These are phyloP conservation scores for Cydia strobilella DNA, from an alignment of 1,140 invertebrate genomes.

Conservation along the genomic window DNA sequence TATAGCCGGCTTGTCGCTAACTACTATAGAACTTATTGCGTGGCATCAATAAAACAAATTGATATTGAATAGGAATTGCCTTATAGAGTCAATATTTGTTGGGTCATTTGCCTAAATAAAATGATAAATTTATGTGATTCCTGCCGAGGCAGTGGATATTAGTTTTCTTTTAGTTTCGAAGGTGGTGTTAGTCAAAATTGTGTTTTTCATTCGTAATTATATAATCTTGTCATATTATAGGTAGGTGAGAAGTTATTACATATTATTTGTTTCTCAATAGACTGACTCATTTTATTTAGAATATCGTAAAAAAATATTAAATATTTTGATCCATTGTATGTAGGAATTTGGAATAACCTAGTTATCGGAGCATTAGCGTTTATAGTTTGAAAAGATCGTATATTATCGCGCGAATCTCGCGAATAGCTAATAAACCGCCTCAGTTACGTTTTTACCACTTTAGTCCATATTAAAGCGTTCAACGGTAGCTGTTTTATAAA, in stretches of 20 bases:
- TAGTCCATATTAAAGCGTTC: constrained; percentile 39
- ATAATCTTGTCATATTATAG: too few species aligned
- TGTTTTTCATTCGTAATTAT: too few species aligned
- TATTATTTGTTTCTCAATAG: too few species aligned
- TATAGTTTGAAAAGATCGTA: not conserved
- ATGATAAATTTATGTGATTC: constrained; percentile 50
- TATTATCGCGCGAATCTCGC: constrained; percentile 26
- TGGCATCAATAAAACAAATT: constrained; percentile 51
- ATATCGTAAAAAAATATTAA: too few species aligned
- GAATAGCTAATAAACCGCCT: constrained; percentile 37
- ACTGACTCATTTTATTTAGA: too few species aligned
- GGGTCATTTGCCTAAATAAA: constrained; percentile 46
- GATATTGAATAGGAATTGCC: constrained; percentile 61
- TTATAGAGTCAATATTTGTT: constrained; percentile 50
- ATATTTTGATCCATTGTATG: not conserved
- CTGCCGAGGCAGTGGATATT: constrained; percentile 36
- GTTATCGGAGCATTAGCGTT: not conserved
- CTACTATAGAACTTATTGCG: constrained; percentile 49
- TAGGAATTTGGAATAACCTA: not conserved
- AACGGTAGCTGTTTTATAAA: constrained; percentile 49
- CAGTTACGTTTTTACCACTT: constrained; percentile 37
- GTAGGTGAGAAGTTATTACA: too few species aligned
- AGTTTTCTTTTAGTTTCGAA: too few species aligned
- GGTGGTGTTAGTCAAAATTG: too few species aligned
- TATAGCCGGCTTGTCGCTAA: constrained; percentile 50